Conservation (phyloP, 2,888 invertebrate genomes). For the Teleogryllus oceanicus region DNA sequence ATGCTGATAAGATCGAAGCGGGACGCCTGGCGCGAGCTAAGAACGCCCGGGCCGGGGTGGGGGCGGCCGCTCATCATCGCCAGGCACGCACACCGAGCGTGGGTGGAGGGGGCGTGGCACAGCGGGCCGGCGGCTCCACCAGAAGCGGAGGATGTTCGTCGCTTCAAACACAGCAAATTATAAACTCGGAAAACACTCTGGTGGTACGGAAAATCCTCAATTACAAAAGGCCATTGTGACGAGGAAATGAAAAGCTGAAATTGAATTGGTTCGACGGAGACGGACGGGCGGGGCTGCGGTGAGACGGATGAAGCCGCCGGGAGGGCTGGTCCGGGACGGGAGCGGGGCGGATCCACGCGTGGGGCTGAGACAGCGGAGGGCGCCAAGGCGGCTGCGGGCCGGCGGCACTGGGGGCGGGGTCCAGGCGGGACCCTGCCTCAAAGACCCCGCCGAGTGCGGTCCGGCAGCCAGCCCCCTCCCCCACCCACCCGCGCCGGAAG, state of each 20-base stretch:
- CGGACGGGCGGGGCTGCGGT: not conserved
- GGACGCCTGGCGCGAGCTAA: not conserved
- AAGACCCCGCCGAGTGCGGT: too few relatives aligned
- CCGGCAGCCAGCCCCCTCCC: too few relatives aligned
- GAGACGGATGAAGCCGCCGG: not conserved
- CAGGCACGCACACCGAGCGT: too few relatives aligned
- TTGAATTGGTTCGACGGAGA: not conserved
- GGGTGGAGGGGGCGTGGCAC: not conserved
- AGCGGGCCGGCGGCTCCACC: not conserved
- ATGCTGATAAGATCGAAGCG: not conserved
- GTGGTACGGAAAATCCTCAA: not conserved
- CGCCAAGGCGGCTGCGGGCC: too few relatives aligned
- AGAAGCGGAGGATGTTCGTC: not conserved
- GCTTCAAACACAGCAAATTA: constrained; percentile 18
- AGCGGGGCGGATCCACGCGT: too few relatives aligned
- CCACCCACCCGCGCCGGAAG: not conserved
- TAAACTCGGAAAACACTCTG: constrained; percentile 8
- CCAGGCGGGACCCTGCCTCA: too few relatives aligned
- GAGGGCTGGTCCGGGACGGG: not conserved
- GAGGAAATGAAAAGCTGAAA: constrained; percentile 18
- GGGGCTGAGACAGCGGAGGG: too few relatives aligned
- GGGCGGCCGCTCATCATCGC: not conserved
- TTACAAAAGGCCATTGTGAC: not conserved
- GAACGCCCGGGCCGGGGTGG: not conserved
- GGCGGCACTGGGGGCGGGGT: too few relatives aligned